phyloP scores from a whole-genome alignment of 2,113 vertebrate species.

The Chionis minor region DNA sequence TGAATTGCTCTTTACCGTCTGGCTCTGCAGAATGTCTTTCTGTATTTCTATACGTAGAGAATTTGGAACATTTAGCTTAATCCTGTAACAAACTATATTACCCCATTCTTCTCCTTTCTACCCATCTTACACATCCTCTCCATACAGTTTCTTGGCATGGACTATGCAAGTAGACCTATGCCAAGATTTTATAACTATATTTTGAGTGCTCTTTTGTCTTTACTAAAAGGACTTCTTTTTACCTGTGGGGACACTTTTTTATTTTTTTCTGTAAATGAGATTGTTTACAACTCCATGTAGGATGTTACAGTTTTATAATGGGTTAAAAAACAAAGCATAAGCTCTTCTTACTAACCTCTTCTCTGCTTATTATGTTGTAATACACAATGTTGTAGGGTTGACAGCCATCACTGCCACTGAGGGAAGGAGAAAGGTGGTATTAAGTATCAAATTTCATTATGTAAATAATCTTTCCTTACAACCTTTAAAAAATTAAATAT shows the following conservation, averaged over 20 bases:
- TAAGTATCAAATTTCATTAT: background rate
- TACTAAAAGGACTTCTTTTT: background rate
- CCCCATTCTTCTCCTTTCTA: background rate
- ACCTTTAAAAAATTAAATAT: background rate
- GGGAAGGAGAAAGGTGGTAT: background rate
- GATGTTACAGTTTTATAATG: background rate
- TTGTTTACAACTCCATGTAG: background rate
- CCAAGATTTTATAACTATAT: background rate
- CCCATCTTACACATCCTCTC: background rate
- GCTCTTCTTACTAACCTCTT: background rate
- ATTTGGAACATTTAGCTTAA: background rate
- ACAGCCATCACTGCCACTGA: background rate
- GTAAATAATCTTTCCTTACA: conserved; percentile 16
- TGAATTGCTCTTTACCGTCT: background rate
- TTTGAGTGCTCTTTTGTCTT: background rate
- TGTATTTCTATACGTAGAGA: background rate
- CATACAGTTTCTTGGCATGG: background rate
- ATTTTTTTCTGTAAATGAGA: background rate
- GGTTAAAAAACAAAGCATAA: background rate
- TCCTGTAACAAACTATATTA: background rate
- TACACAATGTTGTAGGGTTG: background rate
- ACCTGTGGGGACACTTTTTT: background rate
- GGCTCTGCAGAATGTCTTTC: background rate
- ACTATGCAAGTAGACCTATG: background rate
- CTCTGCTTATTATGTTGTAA: background rate